A percentile compares a stretch with the other conserved stretches of the same genome.
Conservation (phyloP, 2,888 invertebrate species). For the Candidula unifasciata region DNA sequence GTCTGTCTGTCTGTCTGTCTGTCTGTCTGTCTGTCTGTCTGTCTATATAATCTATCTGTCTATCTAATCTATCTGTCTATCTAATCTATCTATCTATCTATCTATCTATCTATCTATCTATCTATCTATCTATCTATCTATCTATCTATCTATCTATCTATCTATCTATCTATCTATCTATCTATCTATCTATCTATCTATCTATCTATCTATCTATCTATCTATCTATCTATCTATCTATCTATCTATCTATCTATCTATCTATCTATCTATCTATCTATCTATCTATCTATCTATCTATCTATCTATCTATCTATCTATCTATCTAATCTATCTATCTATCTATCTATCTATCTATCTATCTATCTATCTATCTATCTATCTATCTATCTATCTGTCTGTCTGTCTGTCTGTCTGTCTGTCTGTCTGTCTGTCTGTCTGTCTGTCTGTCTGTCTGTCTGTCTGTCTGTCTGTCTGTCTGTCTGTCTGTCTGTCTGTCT, state of each 20-base stretch:
- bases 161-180: not conserved
- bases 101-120: not conserved
- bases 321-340: not conserved
- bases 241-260: no score
- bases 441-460: not conserved
- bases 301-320: not conserved
- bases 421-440: not conserved
- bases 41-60: no score
- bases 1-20: no score
- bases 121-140: not conserved
- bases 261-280: not conserved
- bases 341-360: not conserved
- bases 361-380: no score
- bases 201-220: not conserved
- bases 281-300: not conserved
- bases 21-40: no score
- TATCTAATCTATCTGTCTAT: no score
- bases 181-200: not conserved
- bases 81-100: not conserved
- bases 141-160: not conserved
- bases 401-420: no score
- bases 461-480: not conserved
- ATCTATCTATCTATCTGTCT: no score
- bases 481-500: not conserved
- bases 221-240: not conserved